phyloP scores from a whole-genome alignment of 35 echinoderm and acorn worm genomes.

The Lytechinus pictus region DNA sequence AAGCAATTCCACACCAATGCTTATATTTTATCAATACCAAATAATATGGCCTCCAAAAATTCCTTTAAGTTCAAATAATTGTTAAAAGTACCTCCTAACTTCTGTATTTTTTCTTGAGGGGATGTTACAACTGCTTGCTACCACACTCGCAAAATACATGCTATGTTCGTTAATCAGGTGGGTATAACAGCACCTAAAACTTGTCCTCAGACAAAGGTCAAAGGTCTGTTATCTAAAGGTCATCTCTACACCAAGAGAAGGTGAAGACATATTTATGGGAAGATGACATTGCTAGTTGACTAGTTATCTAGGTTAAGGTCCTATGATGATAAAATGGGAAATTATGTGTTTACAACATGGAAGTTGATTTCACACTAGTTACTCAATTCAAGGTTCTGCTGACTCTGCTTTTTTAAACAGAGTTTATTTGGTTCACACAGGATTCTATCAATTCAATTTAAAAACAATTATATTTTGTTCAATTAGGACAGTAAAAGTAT shows the following conservation, averaged over 20 bases:
- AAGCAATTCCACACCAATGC: no score
- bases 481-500: no score
- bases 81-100: no score
- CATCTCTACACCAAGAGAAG: background rate
- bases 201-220: background rate
- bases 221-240: background rate
- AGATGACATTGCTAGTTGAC: background rate
- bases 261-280: background rate
- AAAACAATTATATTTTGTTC: no score
- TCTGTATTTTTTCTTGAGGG: no score
- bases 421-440: no score
- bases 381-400: background rate
- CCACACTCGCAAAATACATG: no score
- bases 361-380: background rate
- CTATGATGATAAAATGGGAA: background rate
- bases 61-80: no score
- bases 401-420: background rate
- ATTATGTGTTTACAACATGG: background rate
- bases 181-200: background rate
- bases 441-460: no score
- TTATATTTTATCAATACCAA: no score
- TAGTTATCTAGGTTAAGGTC: background rate
- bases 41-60: no score
- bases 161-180: background rate
- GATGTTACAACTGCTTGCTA: no score